phyloP scores from a whole-genome alignment of 2,888 invertebrate genomes.

The Norana najaformis region DNA sequence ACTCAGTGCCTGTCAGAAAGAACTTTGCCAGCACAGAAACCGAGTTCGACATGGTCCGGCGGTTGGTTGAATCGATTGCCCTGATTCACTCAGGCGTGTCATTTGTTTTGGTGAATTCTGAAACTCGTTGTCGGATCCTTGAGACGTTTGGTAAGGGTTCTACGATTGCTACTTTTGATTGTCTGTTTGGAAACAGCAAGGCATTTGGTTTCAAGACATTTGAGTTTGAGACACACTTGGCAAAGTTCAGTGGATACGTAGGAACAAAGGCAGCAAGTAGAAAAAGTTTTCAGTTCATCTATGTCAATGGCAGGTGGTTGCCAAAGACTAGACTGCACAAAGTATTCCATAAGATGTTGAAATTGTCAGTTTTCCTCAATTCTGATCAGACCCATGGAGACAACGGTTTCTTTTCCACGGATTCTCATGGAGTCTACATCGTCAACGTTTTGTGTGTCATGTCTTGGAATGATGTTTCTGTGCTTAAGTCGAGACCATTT shows the following conservation, averaged over 20 bases:
- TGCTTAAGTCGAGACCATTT: slow-evolving; percentile 65
- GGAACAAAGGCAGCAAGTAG: slow-evolving; percentile 64
- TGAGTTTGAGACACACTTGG: slow-evolving; percentile 62
- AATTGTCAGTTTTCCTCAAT: slow-evolving; percentile 51
- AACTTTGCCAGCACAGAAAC: slow-evolving; percentile 66
- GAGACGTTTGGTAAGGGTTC: slow-evolving; percentile 69
- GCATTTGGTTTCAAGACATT: slow-evolving; percentile 61
- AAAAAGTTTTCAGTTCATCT: slow-evolving; percentile 70
- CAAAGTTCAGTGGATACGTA: slow-evolving; percentile 69
- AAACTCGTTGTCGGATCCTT: slow-evolving; percentile 68
- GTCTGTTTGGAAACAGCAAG: slow-evolving; percentile 64
- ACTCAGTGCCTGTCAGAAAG: slow-evolving; percentile 70
- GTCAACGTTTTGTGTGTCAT: slow-evolving; percentile 67
- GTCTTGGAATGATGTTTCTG: slow-evolving; percentile 65
- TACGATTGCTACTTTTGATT: slow-evolving; percentile 66
- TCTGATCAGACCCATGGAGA: slow-evolving; percentile 29
- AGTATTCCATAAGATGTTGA: slow-evolving; percentile 61
- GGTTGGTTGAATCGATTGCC: slow-evolving; percentile 69
- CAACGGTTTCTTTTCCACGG: slow-evolving; percentile 33
- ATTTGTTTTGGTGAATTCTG: slow-evolving; percentile 73
- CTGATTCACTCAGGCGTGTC: slow-evolving; percentile 71
- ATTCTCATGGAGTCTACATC: slow-evolving; percentile 65
- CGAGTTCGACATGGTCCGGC: slow-evolving; percentile 70
- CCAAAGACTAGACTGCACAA: slow-evolving; percentile 66
- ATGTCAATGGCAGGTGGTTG: slow-evolving; percentile 71